Percentiles rank a stretch among this genome's conserved stretches.
Conservation (phyloP, 1,140 invertebrate species). For the Gryllus bimaculatus region DNA sequence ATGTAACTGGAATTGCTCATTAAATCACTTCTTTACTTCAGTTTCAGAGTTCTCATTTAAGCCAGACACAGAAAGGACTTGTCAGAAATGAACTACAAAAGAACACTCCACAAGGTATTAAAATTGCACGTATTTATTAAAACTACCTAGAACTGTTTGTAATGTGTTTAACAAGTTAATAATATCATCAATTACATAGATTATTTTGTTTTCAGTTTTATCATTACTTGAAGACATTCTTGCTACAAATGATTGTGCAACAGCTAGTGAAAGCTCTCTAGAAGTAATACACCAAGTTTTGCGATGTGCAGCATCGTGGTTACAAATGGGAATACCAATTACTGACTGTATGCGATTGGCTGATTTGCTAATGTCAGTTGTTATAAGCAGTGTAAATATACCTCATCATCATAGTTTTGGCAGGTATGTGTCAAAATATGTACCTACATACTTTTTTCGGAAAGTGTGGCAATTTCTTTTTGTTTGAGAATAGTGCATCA, state of each 20-base stretch:
- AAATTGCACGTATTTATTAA: neutral
- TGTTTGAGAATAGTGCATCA: too few species aligned
- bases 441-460: too few species aligned
- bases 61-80: conserved; percentile 34
- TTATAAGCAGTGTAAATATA: conserved; percentile 15
- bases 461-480: too few species aligned
- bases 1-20: neutral
- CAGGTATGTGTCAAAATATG: neutral
- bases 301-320: conserved; percentile 53
- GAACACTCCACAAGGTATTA: conserved; percentile 32
- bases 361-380: conserved; percentile 29
- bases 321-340: conserved; percentile 43
- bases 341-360: conserved; percentile 34
- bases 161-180: neutral
- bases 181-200: neutral
- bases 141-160: conserved; percentile 6
- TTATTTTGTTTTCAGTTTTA: conserved; percentile 33
- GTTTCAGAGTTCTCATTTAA: conserved; percentile 43
- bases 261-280: conserved; percentile 5
- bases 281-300: conserved; percentile 37
- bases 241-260: conserved; percentile 10
- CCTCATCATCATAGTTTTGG: conserved; percentile 12
- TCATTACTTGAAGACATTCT: conserved; percentile 28
- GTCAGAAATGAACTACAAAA: conserved; percentile 39
- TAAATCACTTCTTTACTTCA: conserved; percentile 26